These are phyloP conservation scores for Ashinkailepas kermadecensis DNA, from an alignment of 2,888 invertebrate genomes.

Conservation along the genomic window DNA sequence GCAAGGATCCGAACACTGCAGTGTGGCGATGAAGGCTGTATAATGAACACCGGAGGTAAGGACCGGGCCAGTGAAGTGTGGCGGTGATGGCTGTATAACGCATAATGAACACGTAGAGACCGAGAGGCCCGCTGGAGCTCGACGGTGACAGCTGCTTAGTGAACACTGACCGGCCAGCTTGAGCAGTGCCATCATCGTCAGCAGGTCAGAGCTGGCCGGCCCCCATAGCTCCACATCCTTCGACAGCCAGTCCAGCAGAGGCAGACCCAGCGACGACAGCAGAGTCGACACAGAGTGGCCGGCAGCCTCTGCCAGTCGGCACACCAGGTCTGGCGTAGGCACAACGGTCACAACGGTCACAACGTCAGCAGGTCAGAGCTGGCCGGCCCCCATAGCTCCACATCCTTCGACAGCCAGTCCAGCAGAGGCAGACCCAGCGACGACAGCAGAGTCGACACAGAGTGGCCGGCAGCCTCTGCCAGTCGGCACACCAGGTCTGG, in stretches of 20 bases:
- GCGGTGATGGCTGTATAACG: too few relatives aligned
- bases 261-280: background rate
- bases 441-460: background rate
- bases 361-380: background rate
- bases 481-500: background rate
- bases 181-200: background rate
- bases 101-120: too few relatives aligned
- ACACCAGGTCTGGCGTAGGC: background rate
- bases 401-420: background rate
- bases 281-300: background rate
- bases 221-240: background rate
- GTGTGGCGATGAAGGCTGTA: too few relatives aligned
- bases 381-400: background rate
- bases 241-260: background rate
- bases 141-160: background rate
- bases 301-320: background rate
- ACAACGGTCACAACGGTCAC: too few relatives aligned
- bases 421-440: background rate
- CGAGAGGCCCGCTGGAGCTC: too few relatives aligned
- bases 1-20: too few relatives aligned
- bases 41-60: too few relatives aligned
- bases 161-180: background rate
- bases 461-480: background rate
- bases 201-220: slow-evolving; percentile 5
- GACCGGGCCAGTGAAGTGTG: too few relatives aligned